Conservation (phyloP, 2,113 vertebrate species). For the Colistium nudipinnis region DNA sequence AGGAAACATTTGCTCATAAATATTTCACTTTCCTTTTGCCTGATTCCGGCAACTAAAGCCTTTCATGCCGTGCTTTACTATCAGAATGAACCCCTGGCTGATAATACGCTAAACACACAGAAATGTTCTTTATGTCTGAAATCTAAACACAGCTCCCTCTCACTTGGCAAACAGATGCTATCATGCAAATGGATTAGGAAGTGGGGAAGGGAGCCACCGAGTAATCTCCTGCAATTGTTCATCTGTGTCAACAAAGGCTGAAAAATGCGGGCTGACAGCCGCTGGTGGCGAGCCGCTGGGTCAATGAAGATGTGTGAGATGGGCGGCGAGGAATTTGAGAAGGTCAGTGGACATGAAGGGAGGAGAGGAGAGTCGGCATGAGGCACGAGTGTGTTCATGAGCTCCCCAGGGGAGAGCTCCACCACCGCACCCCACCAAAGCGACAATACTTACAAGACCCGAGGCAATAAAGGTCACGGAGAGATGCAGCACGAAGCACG, state of each 20-base stretch:
- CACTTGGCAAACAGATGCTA: conserved; percentile 51
- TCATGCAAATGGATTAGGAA: conserved; percentile 66
- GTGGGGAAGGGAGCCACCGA: conserved; percentile 49
- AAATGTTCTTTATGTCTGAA: conserved; percentile 44
- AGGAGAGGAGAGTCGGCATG: background rate
- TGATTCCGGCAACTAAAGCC: background rate
- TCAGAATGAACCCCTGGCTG: conserved; percentile 1
- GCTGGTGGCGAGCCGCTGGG: conserved; percentile 58
- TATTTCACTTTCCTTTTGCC: conserved; percentile 10
- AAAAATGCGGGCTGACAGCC: conserved; percentile 76
- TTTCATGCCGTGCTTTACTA: background rate
- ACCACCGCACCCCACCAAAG: background rate
- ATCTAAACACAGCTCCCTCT: conserved; percentile 41
- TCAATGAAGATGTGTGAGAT: conserved; percentile 70
- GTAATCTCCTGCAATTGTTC: conserved; percentile 70
- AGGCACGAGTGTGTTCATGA: conserved; percentile 20
- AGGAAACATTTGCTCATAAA: conserved; percentile 3
- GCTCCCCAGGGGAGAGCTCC: conserved; percentile 16
- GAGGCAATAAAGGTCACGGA: conserved; percentile 44
- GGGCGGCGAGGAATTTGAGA: conserved; percentile 64
- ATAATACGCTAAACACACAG: conserved; percentile 31
- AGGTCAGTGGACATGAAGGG: conserved; percentile 70
- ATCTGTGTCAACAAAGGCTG: conserved; percentile 70
- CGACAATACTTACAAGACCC: background rate
- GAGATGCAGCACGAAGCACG: conserved; percentile 1